Evolutionary conservation across 2,113 vertebrate species (phyloP), one percentile per base, ranked within the genome.

Genomic region (Speoplatyrhinus poulsoni): DNA sequence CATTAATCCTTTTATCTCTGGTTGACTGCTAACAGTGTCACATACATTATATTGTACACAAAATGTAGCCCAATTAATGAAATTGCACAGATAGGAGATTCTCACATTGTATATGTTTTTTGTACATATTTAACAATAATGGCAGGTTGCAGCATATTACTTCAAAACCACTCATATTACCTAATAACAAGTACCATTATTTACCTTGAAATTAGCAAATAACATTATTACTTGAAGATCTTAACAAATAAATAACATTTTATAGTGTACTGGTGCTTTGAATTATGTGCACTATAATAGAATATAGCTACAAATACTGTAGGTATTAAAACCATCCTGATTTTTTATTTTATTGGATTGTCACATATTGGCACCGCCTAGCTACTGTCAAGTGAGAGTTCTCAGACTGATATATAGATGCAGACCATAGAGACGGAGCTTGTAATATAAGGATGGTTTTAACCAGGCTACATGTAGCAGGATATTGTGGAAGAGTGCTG

Each of bases 141-240:
- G 12, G 41, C 26, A 70, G 33, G 60, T 65, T 65, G 47, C 70
- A 73, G 50, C 60, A 15, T 47, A 61, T 63, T 15, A 62, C 19
- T 33, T 58, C 71, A 69, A 69, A 74, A n/a, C 26, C 69, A 72
- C 61, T 19, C 3, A 46, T 16, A 46, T 41, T 60, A 12, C 58
- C n/a, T n/a, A 13, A 60, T 53, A 59, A 64, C 46, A 46, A 84
- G 79, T 77, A 80, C 79, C 79, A 60, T 19, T 54, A 32, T 66
- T 10, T 60, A 60, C 8, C 58, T n/a, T n/a, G 12, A 58, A 6
- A 6, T 7, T 41, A 41, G 7, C 36, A 26, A 33, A 58, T 26
- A 26, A 26, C 26, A 16, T 58, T 32, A 16, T 54, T 4, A 54
- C 13, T n/a, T 54, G n/a, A 8, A 15, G 13, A 54, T 54, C 4